A percentile compares a stretch with the other conserved stretches of the same genome.
These are phyloP conservation scores for Amia ocellicauda DNA, from an alignment of 2,113 vertebrate genomes.

Conservation along the genomic window DNA sequence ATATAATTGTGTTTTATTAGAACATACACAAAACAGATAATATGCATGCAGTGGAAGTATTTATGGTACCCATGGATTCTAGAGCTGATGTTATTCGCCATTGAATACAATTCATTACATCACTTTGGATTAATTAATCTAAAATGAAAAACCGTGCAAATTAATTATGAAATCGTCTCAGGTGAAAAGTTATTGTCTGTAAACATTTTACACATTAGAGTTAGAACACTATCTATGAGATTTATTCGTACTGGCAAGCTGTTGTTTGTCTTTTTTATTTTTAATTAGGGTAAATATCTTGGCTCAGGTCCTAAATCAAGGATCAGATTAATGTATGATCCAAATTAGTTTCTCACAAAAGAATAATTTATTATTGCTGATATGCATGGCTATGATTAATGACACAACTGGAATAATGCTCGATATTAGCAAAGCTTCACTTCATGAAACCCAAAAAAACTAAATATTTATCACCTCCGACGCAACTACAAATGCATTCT, in stretches of 20 bases:
- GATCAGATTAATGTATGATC: constrained; percentile 16
- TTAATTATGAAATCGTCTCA: neutral
- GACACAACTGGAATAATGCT: constrained; percentile 3
- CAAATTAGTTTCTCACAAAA: constrained; percentile 11
- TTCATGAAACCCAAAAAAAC: constrained; percentile 1
- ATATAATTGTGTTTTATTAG: too few relatives aligned
- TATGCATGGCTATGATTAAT: constrained; percentile 12
- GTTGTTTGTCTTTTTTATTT: constrained; percentile 17
- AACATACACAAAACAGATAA: too few relatives aligned
- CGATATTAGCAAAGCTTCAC: constrained; percentile 1
- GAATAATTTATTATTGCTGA: neutral
- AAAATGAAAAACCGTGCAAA: neutral
- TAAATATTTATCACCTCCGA: constrained; percentile 9
- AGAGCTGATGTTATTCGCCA: too few relatives aligned
- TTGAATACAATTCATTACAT: too few relatives aligned
- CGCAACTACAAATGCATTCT: neutral
- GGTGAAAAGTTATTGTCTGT: constrained; percentile 7
- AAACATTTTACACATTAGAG: constrained; percentile 17
- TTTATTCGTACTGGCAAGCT: neutral
- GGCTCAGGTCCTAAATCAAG: neutral
- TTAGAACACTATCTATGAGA: neutral
- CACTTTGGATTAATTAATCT: constrained; percentile 2
- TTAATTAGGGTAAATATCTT: constrained; percentile 26
- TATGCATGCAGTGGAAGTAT: too few relatives aligned
- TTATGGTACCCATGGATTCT: too few relatives aligned